Percentiles rank a stretch among this genome's conserved stretches.
These are phyloP conservation scores for Horisme vitalbata DNA, from an alignment of 2,888 invertebrate genomes.

Conservation along the genomic window DNA sequence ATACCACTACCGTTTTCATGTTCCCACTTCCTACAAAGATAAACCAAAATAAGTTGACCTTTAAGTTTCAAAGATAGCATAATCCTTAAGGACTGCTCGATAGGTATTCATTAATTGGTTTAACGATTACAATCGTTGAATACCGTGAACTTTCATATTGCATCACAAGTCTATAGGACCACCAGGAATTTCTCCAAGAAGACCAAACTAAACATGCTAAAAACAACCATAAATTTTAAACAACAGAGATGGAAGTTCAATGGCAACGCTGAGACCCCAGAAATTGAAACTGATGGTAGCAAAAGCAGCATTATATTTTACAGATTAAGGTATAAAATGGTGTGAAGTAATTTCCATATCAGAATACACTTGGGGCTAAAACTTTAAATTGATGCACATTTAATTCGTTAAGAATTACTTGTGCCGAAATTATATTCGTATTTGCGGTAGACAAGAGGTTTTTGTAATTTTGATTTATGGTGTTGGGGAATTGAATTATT, in stretches of 20 bases:
- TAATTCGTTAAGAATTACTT: slow-evolving; percentile 58
- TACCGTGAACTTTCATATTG: slow-evolving; percentile 37
- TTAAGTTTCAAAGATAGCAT: slow-evolving; percentile 15
- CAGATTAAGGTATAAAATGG: slow-evolving; percentile 6
- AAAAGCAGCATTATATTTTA: background rate
- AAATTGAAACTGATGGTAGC: background rate
- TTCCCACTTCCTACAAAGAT: background rate
- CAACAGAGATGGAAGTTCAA: background rate
- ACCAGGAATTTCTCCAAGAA: slow-evolving; percentile 30
- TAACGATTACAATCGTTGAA: slow-evolving; percentile 31
- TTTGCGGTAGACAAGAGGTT: slow-evolving; percentile 37
- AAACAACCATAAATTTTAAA: background rate
- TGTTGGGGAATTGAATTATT: slow-evolving; percentile 13
- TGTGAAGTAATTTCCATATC: slow-evolving; percentile 15
- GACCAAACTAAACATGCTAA: background rate
- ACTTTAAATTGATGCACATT: slow-evolving; percentile 62
- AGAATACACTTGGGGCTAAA: slow-evolving; percentile 40
- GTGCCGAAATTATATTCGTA: slow-evolving; percentile 63
- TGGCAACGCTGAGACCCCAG: background rate
- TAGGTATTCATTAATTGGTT: slow-evolving; percentile 36
- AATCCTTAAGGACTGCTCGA: slow-evolving; percentile 28
- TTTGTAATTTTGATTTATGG: slow-evolving; percentile 23
- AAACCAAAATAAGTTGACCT: slow-evolving; percentile 13
- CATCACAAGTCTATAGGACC: slow-evolving; percentile 33
- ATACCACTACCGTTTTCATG: too few relatives aligned